Evolutionary conservation across 2,888 invertebrate genomes (phyloP), one percentile per base, ranked within the genome.

Genomic region (Sesia bembeciformis): DNA sequence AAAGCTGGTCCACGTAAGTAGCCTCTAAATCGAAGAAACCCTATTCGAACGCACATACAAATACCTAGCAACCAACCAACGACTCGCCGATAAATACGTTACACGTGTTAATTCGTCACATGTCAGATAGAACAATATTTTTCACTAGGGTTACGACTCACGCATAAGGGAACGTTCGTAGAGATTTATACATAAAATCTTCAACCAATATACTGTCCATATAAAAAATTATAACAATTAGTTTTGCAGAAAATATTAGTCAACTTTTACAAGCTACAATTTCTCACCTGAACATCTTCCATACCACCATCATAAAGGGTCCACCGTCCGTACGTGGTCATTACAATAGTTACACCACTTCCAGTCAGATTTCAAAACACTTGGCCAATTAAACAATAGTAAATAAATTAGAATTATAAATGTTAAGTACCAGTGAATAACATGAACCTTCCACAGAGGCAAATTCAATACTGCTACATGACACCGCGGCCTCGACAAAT

Each of bases 311-410:
- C 87, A 56, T 76, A 84, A 56, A 86, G 60, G 3, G 83, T 81
- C 86, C 86, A 86, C 58, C 85, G 74, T 55, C 83, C 82, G 58
- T 81, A 84, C 3, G 76, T 64, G 7, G 78, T 74, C 84, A 85
- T 85, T 41, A 3, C 7, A 42, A 42, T 6, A 42, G 7, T 42
- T 42, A 3, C 1, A 6, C 5, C 42, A 42, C 42, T 23, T 23
- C 2, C 46, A 46, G 46, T 5, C 46, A 5, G n/a, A n/a, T 8
- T 46, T 4, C 23, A 8, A 23, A 46, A 42, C 7, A 42, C 6
- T 1, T 23, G 7, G 23, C 46, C 7, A 46, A 46, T 46, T 6
- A 8, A 4, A 46, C n/a, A 46, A 46, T 41, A 41, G 7, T 23
- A 41, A 4, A 46, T 46, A 6, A 46, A 3, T 46, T 7, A 7